A percentile compares a stretch with the other conserved stretches of the same genome.
phyloP scores from a whole-genome alignment of 2,888 invertebrate species.

The Apotomis turbidana region DNA sequence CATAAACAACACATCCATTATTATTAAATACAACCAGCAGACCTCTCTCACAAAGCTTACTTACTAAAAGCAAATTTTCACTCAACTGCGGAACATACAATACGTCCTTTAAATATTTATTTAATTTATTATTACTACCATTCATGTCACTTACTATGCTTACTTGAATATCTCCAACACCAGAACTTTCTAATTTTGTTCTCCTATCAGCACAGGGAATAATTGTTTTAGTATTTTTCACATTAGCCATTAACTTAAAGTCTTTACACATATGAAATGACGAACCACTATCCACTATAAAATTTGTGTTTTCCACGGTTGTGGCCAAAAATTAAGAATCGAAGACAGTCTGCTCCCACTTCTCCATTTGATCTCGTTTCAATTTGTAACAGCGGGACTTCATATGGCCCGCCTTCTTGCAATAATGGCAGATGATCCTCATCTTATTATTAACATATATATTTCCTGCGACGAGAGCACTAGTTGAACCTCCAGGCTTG shows the following conservation, averaged over 20 bases:
- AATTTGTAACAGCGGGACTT: conserved; percentile 14
- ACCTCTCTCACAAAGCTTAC: no score
- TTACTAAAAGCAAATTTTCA: no score
- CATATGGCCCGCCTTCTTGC: not conserved
- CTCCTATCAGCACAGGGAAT: conserved; percentile 9
- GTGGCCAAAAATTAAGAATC: conserved; percentile 11
- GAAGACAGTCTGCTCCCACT: conserved; percentile 5
- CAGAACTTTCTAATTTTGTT: conserved; percentile 13
- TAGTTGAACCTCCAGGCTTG: no score
- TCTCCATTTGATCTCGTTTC: not conserved
- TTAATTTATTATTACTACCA: not conserved
- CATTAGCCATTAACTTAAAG: not conserved
- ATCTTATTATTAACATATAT: not conserved
- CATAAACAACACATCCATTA: no score
- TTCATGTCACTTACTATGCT: not conserved
- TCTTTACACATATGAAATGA: conserved; percentile 3
- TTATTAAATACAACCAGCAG: no score
- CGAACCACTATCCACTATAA: conserved; percentile 16
- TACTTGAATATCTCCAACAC: conserved; percentile 13
- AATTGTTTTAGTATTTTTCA: not conserved
- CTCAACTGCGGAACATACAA: not conserved
- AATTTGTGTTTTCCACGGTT: no score
- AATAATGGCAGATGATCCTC: no score
- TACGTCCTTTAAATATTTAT: conserved; percentile 2
- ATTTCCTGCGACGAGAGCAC: no score